Evolutionary conservation across 2,797 vertebrate species (phyloP).

Genomic region (Rhynchonycteris naso): DNA sequence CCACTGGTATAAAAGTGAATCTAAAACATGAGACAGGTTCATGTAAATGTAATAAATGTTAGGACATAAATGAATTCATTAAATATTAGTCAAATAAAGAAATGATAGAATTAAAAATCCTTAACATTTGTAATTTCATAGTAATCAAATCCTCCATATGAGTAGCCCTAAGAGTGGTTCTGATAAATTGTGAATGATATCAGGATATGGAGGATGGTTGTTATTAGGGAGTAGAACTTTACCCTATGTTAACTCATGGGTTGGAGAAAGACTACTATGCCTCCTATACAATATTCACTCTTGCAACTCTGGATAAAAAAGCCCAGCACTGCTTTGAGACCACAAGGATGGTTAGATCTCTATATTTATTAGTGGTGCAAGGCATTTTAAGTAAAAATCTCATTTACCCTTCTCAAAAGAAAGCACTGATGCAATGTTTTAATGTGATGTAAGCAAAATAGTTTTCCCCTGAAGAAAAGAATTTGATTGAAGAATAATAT

Average conservation of each 20-base stretch:
- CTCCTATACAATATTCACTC: not conserved
- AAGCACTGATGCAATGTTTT: not conserved
- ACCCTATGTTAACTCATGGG: not conserved
- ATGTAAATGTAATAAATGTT: slow-evolving; percentile 50
- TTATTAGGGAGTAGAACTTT: not conserved
- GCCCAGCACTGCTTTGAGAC: not conserved
- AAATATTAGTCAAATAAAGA: slow-evolving; percentile 55
- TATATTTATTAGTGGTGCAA: not conserved
- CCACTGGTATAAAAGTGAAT: slow-evolving; percentile 47
- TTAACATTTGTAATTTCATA: slow-evolving; percentile 45
- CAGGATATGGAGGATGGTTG: not conserved
- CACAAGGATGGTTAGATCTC: not conserved
- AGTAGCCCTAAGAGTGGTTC: not conserved
- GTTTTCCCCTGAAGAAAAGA: not conserved
- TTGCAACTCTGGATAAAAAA: not conserved
- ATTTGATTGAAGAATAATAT: not conserved
- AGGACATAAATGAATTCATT: not conserved
- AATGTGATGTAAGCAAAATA: not conserved
- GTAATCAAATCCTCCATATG: not conserved
- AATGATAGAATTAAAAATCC: slow-evolving; percentile 36
- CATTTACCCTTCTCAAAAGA: not conserved
- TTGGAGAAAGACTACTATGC: not conserved
- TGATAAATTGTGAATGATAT: slow-evolving; percentile 12
- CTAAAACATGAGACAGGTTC: not conserved
- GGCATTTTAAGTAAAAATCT: not conserved